A percentile compares a stretch with the other conserved stretches of the same genome.
Evolutionary conservation across 2,113 vertebrate species (phyloP).

Genomic region (Empidonax alnorum): DNA sequence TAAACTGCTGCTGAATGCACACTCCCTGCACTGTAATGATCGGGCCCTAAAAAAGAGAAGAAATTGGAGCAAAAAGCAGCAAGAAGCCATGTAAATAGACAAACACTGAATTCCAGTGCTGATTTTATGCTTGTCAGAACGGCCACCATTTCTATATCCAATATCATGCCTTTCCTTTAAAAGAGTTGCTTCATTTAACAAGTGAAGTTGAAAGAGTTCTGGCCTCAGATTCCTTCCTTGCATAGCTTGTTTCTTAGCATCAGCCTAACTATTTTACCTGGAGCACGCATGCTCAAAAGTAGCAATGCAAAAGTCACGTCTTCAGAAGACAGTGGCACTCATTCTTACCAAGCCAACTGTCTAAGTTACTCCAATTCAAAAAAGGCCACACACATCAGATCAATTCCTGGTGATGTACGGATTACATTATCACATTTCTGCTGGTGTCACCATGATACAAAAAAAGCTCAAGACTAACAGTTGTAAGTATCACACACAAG

Average conservation of each 20-base stretch:
- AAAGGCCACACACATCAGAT: not conserved
- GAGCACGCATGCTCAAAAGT: not conserved
- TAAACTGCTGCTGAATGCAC: not conserved
- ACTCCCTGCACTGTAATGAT: not conserved
- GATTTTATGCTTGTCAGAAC: not conserved
- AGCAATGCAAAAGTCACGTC: not conserved
- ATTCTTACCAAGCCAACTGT: not conserved
- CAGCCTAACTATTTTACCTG: not conserved
- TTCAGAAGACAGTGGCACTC: not conserved
- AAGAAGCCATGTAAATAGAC: not conserved
- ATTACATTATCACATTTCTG: conserved; percentile 45
- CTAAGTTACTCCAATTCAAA: not conserved
- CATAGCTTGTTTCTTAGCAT: not conserved
- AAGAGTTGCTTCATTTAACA: not conserved
- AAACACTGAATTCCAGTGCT: fast-evolving
- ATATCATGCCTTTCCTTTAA: not conserved
- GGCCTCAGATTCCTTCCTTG: not conserved
- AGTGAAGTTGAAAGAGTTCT: not conserved
- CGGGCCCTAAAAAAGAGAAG: not conserved
- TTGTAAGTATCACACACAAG: not conserved
- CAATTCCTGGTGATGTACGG: not conserved
- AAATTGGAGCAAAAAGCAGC: not conserved
- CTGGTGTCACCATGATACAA: conserved; percentile 18
- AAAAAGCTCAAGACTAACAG: conserved; percentile 42
- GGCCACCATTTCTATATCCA: not conserved